Base-by-base conservation (phyloP, 2,113 vertebrate species). In the Varanus komodoensis region DNA sequence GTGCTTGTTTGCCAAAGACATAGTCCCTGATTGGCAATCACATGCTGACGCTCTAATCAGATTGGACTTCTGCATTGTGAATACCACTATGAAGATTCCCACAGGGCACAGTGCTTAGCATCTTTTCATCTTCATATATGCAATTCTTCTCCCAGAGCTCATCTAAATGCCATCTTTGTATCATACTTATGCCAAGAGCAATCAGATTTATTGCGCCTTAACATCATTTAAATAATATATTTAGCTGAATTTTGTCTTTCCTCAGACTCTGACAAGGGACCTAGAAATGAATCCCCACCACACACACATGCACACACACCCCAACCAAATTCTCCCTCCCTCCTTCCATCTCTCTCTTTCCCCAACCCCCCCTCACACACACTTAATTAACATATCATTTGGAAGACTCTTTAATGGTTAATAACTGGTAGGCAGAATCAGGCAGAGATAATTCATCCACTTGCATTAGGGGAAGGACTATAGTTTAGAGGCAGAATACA, bases 181-280 rank as follows among this genome's bases (percentile, higher is more conserved):
- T 85, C 11, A 48, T 25, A 82, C 1, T 77, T 84, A 82, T 12
- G 29, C 12, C 38, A 90, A 38, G 3, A 92, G 0, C 64, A 57
- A 74, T 86, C 82, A 19, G 34, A 86, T 90, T 89, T 93, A 68
- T 86, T 84, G 15, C 34, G 83, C 52, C 61, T 82, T 89, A 88
- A 57, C 2, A 17, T 54, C 6, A 92, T 78, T 84, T 89, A 87
- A 89, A 94, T 87, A 90, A 92, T 68, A 0, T 0, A 71, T 91
- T 91, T 84, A 82, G 78, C 50, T 89, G 68, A 52, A 68, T 27
- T 82, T 8, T 0, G 1, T 79, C 21, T 89, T 92, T 82, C 44
- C 50, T 87, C 69, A 89, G 19, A 90, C 83, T 69, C 74, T 87
- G 11, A 89, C 83, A 69, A 44, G 19, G 3, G 0, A 91, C 5